Percentiles rank a stretch among this genome's conserved stretches.
phyloP scores from a whole-genome alignment of 2,888 invertebrate genomes.

The Ectobius pallidus region DNA sequence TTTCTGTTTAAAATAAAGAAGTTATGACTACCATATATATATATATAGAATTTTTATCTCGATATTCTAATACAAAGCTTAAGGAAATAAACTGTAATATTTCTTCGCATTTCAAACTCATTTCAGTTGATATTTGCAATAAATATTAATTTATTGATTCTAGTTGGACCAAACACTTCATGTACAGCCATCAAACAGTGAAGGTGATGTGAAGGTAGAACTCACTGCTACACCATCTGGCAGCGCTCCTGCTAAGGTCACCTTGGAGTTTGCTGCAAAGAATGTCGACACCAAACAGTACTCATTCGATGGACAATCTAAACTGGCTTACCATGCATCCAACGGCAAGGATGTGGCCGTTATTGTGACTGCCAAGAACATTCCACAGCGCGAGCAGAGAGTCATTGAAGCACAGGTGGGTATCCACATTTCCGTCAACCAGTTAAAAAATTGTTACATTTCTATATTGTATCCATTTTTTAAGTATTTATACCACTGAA shows the following conservation, averaged over 20 bases:
- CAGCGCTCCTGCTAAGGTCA: slow-evolving; percentile 17
- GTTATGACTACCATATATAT: too few species aligned
- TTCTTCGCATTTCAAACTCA: too few species aligned
- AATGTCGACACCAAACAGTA: slow-evolving; percentile 53
- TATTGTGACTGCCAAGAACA: slow-evolving; percentile 53
- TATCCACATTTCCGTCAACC: too few species aligned
- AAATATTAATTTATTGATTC: background rate
- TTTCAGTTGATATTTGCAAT: too few species aligned
- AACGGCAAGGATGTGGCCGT: slow-evolving; percentile 58
- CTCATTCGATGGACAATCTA: slow-evolving; percentile 54
- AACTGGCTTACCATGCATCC: slow-evolving; percentile 55
- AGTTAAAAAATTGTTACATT: too few species aligned
- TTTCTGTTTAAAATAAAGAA: too few species aligned
- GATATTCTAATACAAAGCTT: too few species aligned
- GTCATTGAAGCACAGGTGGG: slow-evolving; percentile 42
- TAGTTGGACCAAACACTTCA: slow-evolving; percentile 46
- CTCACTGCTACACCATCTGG: slow-evolving; percentile 17
- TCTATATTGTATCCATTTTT: too few species aligned
- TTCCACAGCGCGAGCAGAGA: slow-evolving; percentile 50
- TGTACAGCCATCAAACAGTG: slow-evolving; percentile 34
- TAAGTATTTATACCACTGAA: too few species aligned
- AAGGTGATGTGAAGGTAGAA: slow-evolving; percentile 22
- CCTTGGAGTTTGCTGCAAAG: slow-evolving; percentile 43
- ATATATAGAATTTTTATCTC: too few species aligned
- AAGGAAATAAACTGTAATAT: too few species aligned